Percentiles rank a stretch among this genome's conserved stretches.
Evolutionary conservation across 30 jellyfish, hydroid and myxozoan genomes (phyloP).

Genomic region (Catostylus mosaicus): DNA sequence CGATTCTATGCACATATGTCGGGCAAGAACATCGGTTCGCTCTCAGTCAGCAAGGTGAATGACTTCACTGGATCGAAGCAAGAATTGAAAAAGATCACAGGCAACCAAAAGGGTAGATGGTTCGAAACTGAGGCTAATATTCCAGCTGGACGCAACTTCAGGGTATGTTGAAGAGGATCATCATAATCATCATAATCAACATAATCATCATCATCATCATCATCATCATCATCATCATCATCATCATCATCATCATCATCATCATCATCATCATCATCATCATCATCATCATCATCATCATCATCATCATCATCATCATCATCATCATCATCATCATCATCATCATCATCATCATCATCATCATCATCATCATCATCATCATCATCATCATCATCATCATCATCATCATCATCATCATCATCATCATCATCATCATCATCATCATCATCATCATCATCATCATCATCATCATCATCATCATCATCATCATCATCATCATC

Average conservation of each 20-base stretch:
- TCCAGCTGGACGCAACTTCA: constrained; percentile 29
- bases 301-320: not conserved
- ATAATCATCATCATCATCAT: not conserved
- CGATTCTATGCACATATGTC: constrained; percentile 30
- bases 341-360: not conserved
- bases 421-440: not conserved
- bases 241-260: not conserved
- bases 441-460: too few species aligned
- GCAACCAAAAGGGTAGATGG: constrained; percentile 25
- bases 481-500: too few species aligned
- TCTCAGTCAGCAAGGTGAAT: constrained; percentile 10
- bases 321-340: not conserved
- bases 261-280: not conserved
- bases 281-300: not conserved
- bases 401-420: not conserved
- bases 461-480: too few species aligned
- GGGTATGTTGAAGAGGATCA: constrained; percentile 12
- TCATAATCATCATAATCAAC: not conserved
- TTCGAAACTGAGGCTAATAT: constrained; percentile 30
- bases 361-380: not conserved
- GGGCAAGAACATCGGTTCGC: constrained; percentile 24
- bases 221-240: not conserved
- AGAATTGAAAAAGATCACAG: constrained; percentile 2
- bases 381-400: not conserved
- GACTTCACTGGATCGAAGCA: not conserved